Evolutionary conservation across 1,140 invertebrate genomes (phyloP).

Genomic region (Sinella curviseta): DNA sequence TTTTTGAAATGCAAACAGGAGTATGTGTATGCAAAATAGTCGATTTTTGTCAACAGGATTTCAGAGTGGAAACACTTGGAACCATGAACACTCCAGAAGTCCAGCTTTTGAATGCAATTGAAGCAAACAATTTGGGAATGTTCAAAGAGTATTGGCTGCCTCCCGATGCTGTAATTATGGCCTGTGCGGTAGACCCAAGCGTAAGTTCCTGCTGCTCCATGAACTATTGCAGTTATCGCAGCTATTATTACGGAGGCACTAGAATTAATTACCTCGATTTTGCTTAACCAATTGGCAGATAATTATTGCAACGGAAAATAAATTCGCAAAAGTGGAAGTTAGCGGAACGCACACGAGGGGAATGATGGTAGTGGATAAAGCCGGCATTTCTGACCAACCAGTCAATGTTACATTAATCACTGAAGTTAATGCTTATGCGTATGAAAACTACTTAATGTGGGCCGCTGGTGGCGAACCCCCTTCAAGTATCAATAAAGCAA

Average conservation of each 20-base stretch:
- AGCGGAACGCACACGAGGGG: slow-evolving; percentile 61
- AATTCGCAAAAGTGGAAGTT: slow-evolving; percentile 59
- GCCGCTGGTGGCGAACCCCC: slow-evolving; percentile 23
- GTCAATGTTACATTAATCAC: slow-evolving; percentile 60
- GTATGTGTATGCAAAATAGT: no score
- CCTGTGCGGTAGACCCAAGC: slow-evolving; percentile 55
- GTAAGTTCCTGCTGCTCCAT: slow-evolving; percentile 18
- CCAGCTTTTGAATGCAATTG: slow-evolving; percentile 60
- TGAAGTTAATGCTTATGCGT: slow-evolving; percentile 57
- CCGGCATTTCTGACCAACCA: slow-evolving; percentile 39
- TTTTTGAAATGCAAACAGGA: no score
- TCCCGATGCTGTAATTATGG: slow-evolving; percentile 63
- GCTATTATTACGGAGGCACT: not conserved
- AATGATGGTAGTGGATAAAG: slow-evolving; percentile 64
- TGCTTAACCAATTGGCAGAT: not conserved
- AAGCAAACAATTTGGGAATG: slow-evolving; percentile 54
- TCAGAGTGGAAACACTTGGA: slow-evolving; percentile 60
- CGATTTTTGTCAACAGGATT: slow-evolving; percentile 55
- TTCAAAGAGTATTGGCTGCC: slow-evolving; percentile 56
- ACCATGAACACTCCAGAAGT: slow-evolving; percentile 56
- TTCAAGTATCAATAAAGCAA: not conserved
- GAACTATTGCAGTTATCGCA: not conserved
- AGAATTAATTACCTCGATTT: not conserved
- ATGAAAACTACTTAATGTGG: slow-evolving; percentile 56
- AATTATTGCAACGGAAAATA: not conserved